A percentile compares a stretch with the other conserved stretches of the same genome.
phyloP scores from a whole-genome alignment of 2,888 invertebrate genomes.

The Criorhina ranunculi region DNA sequence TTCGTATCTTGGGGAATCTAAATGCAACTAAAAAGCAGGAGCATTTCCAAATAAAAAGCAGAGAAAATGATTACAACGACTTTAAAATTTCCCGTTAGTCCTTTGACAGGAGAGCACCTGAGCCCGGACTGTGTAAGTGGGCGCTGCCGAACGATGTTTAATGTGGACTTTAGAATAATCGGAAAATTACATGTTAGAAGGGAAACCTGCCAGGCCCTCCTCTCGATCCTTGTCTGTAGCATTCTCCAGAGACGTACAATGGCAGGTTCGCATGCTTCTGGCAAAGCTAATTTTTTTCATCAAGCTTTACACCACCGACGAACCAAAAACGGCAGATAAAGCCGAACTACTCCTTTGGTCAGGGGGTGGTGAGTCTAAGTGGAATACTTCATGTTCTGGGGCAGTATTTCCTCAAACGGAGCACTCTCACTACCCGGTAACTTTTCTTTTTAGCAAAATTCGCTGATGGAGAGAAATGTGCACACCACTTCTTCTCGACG shows the following conservation, averaged over 20 bases:
- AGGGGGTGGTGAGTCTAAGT: not conserved
- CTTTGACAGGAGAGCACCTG: conserved; percentile 40
- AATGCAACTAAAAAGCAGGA: conserved; percentile 32
- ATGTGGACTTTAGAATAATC: conserved; percentile 74
- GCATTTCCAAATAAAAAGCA: conserved; percentile 19
- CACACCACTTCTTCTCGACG: conserved; percentile 30
- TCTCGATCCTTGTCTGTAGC: not conserved
- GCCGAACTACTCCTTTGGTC: conserved; percentile 28
- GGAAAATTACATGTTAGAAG: conserved; percentile 72
- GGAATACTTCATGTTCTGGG: conserved; percentile 59
- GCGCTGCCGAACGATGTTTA: conserved; percentile 64
- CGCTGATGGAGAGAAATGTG: conserved; percentile 68
- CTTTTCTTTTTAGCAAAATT: conserved; percentile 76
- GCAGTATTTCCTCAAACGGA: conserved; percentile 57
- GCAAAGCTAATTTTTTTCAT: conserved; percentile 38
- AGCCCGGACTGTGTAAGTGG: conserved; percentile 33
- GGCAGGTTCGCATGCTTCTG: conserved; percentile 39
- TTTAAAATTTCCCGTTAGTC: conserved; percentile 63
- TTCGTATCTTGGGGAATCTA: conserved; percentile 60
- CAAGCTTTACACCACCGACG: conserved; percentile 34
- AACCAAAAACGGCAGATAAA: conserved; percentile 62
- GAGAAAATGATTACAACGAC: conserved; percentile 41
- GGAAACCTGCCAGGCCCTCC: conserved; percentile 44
- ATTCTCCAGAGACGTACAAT: conserved; percentile 13
- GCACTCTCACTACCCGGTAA: conserved; percentile 72